These are phyloP conservation scores for Tringa solitaria DNA, from an alignment of 2,113 vertebrate genomes.

Conservation along the genomic window DNA sequence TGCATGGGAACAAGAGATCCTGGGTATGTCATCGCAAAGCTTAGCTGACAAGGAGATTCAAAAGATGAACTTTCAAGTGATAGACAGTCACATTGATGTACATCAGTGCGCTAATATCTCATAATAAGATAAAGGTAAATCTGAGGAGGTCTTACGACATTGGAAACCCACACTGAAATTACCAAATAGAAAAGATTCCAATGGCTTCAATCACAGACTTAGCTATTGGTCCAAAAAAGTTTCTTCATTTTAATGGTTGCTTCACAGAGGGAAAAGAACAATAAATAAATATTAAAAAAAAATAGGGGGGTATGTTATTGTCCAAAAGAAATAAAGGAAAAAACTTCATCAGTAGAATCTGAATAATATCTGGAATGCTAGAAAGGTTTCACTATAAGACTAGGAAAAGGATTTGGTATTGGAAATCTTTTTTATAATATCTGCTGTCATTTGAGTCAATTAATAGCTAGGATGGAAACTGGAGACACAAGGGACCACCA, in stretches of 20 bases:
- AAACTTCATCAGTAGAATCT: not conserved
- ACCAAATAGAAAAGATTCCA: not conserved
- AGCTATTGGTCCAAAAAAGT: not conserved
- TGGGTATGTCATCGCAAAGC: conserved; percentile 56
- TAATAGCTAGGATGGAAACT: conserved; percentile 55
- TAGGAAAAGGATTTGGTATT: not conserved
- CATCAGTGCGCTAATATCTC: not conserved
- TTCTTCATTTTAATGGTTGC: not conserved
- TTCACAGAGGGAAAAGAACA: not conserved
- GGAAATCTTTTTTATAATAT: not conserved
- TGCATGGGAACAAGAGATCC: not conserved
- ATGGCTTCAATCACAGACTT: not conserved
- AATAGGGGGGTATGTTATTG: not conserved
- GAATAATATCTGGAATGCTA: not conserved
- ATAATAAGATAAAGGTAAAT: conserved; percentile 49
- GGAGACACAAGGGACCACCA: conserved; percentile 27
- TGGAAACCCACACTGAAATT: not conserved
- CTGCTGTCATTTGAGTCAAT: conserved; percentile 56
- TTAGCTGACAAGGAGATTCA: conserved; percentile 42
- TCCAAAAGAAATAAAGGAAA: not conserved
- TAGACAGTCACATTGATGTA: conserved; percentile 33
- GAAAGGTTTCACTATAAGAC: not conserved
- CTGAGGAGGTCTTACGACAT: not conserved
- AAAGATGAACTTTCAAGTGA: conserved; percentile 42
- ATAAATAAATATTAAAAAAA: not conserved